Conservation (phyloP, 1,140 invertebrate genomes). For the Sesamia nonagrioides region DNA sequence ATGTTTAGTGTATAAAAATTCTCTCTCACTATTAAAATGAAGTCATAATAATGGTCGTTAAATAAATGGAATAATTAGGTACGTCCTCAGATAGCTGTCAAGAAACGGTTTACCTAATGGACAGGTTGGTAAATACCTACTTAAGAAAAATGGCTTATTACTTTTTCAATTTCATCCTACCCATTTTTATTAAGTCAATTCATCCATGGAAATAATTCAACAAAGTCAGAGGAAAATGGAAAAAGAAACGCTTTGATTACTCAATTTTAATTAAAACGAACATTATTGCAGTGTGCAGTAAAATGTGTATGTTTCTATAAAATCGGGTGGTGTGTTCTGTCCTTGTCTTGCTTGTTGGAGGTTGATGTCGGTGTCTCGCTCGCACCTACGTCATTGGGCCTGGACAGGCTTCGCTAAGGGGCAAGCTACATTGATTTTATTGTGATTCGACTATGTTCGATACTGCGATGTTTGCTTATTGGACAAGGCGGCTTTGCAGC, state of each 20-base stretch:
- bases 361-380: constrained; percentile 19
- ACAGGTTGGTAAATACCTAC: too few species aligned
- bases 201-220: neutral
- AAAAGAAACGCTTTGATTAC: constrained; percentile 37
- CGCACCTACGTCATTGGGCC: constrained; percentile 35
- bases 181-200: constrained; percentile 3
- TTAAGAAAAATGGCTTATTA: neutral
- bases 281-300: constrained; percentile 42
- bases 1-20: too few species aligned
- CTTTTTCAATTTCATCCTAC: constrained; percentile 18
- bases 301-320: constrained; percentile 42
- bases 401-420: constrained; percentile 45
- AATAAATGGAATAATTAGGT: neutral
- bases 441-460: constrained; percentile 35
- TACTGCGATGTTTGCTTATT: constrained; percentile 29
- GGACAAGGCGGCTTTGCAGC: constrained; percentile 7
- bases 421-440: constrained; percentile 56
- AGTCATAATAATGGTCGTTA: neutral
- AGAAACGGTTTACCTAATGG: neutral
- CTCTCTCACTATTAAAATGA: too few species aligned
- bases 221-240: constrained; percentile 22
- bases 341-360: constrained; percentile 21
- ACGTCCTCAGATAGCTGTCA: too few species aligned
- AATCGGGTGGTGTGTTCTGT: constrained; percentile 19
- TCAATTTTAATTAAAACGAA: constrained; percentile 50